Percentiles rank a stretch among this genome's conserved stretches.
phyloP scores from a whole-genome alignment of 1,140 invertebrate genomes.

The Diploscapter pachys region DNA sequence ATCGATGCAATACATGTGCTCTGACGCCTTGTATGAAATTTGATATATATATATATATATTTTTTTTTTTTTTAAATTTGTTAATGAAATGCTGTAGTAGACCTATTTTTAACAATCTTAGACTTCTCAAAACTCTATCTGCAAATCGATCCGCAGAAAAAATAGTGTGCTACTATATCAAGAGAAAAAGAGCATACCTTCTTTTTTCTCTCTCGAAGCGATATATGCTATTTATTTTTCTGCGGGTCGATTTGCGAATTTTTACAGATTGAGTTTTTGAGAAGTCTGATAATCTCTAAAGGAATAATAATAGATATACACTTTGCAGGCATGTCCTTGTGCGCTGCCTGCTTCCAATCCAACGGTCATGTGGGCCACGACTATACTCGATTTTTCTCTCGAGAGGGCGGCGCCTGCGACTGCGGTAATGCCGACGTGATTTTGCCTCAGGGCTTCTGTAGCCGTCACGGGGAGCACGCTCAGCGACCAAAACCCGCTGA shows the following conservation, averaged over 20 bases:
- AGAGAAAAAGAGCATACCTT: background rate
- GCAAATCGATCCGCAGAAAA: too few relatives aligned
- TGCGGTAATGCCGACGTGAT: constrained; percentile 33
- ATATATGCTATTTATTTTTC: too few relatives aligned
- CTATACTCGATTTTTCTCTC: constrained; percentile 30
- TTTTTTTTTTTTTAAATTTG: background rate
- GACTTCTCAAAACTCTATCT: background rate
- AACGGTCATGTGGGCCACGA: constrained; percentile 27
- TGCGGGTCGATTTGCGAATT: background rate
- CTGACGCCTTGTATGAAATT: constrained; percentile 26
- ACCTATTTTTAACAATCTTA: background rate
- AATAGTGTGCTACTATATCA: too few relatives aligned
- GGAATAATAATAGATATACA: background rate
- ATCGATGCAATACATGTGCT: constrained; percentile 33
- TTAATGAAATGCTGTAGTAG: background rate
- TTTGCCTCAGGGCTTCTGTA: constrained; percentile 1
- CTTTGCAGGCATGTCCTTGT: constrained; percentile 31
- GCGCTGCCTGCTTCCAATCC: constrained; percentile 24
- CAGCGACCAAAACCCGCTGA: background rate
- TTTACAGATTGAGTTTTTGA: background rate
- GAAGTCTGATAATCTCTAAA: background rate
- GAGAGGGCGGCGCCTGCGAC: constrained; percentile 34
- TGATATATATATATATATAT: background rate
- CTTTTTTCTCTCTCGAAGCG: background rate
- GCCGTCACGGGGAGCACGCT: background rate